These are phyloP conservation scores for Anthopleura sola DNA, from an alignment of 64 coral and sea anemone species.

Conservation along the genomic window DNA sequence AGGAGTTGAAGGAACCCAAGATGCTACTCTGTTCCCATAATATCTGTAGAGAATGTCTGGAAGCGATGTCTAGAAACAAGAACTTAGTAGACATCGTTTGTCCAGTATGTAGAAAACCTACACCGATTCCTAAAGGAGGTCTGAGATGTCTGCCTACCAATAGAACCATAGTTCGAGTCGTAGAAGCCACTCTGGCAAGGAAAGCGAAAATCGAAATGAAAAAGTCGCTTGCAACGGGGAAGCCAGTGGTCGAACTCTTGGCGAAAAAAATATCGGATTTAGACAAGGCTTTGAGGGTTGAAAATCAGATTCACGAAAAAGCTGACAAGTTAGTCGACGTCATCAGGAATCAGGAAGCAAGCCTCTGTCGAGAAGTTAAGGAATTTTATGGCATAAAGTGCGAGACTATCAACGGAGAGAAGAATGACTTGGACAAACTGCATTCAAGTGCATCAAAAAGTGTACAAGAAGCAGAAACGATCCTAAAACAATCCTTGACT, in stretches of 20 bases:
- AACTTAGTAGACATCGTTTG: slow-evolving; percentile 49
- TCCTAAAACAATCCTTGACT: slow-evolving; percentile 39
- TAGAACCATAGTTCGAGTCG: slow-evolving; percentile 48
- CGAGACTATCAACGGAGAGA: slow-evolving; percentile 44
- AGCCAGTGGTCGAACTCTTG: slow-evolving; percentile 64
- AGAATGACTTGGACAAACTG: slow-evolving; percentile 43
- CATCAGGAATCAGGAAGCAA: slow-evolving; percentile 62
- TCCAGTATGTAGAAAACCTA: slow-evolving; percentile 55
- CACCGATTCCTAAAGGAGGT: slow-evolving; percentile 58
- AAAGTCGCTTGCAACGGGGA: slow-evolving; percentile 59
- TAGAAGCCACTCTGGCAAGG: slow-evolving; percentile 61
- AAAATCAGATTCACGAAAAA: slow-evolving; percentile 54
- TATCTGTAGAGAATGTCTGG: slow-evolving; percentile 24
- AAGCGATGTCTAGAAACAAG: not conserved
- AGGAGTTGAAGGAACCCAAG: slow-evolving; percentile 52
- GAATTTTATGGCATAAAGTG: slow-evolving; percentile 67
- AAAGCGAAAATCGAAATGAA: slow-evolving; percentile 59
- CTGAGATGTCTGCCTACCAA: slow-evolving; percentile 57
- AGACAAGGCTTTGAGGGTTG: slow-evolving; percentile 20
- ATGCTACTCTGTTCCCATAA: slow-evolving; percentile 52
- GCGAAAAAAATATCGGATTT: slow-evolving; percentile 34
- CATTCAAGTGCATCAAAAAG: slow-evolving; percentile 43
- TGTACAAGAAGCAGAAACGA: slow-evolving; percentile 54
- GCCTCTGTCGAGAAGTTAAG: slow-evolving; percentile 39
- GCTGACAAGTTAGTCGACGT: slow-evolving; percentile 47